Evolutionary conservation across 1,140 invertebrate species (phyloP).

Genomic region (Batillaria attramentaria): DNA sequence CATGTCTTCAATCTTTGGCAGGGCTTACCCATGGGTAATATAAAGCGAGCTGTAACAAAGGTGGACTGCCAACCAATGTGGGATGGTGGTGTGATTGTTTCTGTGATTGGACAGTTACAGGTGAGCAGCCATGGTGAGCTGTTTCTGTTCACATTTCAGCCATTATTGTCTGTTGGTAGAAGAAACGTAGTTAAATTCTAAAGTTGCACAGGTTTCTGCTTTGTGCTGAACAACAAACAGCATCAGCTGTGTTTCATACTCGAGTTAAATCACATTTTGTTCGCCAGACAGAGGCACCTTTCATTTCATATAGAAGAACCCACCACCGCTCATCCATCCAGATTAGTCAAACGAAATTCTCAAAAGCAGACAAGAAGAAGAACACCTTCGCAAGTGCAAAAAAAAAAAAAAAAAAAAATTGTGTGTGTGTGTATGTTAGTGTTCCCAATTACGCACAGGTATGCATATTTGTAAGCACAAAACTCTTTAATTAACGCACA

Average conservation of each 20-base stretch:
- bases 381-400: no score
- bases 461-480: no score
- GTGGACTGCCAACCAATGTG: conserved; percentile 96
- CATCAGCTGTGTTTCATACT: not conserved
- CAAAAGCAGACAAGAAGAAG: no score
- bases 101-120: conserved; percentile 93
- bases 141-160: no score
- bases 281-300: not conserved
- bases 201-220: conserved; percentile 12
- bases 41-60: conserved; percentile 90
- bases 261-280: not conserved
- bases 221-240: not conserved
- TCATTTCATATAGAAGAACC: no score
- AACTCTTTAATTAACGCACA: no score
- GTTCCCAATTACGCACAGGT: no score
- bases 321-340: no score
- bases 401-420: no score
- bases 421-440: no score
- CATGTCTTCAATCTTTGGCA: no score
- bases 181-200: conserved; percentile 15
- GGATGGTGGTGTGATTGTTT: conserved; percentile 90
- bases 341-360: no score
- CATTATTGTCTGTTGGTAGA: conserved; percentile 9
- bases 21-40: conserved; percentile 93
- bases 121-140: conserved; percentile 74